Conservation (phyloP, 2,113 vertebrate species). For the Melospiza georgiana region DNA sequence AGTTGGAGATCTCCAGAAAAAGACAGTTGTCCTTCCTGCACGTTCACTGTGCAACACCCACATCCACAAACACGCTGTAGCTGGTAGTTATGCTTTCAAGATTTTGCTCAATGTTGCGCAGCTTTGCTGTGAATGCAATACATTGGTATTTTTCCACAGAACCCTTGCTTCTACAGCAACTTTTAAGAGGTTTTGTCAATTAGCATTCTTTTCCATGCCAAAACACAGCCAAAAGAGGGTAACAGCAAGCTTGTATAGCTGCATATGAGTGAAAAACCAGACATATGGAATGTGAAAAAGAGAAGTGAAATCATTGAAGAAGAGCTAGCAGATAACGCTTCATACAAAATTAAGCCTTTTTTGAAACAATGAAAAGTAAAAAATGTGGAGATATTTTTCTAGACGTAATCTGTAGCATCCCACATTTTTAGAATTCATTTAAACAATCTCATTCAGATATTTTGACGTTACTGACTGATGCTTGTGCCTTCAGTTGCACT, state of each 20-base stretch:
- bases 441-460: background rate
- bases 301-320: slow-evolving; percentile 2
- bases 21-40: accelerated
- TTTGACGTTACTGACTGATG: background rate
- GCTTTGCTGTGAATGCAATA: background rate
- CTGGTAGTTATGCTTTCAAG: background rate
- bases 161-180: slow-evolving; percentile 2
- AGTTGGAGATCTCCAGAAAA: background rate
- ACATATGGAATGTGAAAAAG: slow-evolving; percentile 47
- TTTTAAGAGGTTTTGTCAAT: slow-evolving; percentile 20
- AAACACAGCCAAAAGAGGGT: background rate
- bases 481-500: background rate
- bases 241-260: background rate
- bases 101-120: background rate
- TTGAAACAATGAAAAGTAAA: background rate
- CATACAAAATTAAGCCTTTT: background rate
- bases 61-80: no score
- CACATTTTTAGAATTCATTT: background rate
- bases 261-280: background rate
- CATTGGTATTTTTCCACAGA: background rate
- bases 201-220: background rate
- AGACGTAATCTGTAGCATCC: background rate
- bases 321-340: background rate
- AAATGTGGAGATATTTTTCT: background rate
- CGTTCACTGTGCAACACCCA: background rate